phyloP scores from a whole-genome alignment of 2,888 invertebrate species.

The Leptopilina drosophilae region DNA sequence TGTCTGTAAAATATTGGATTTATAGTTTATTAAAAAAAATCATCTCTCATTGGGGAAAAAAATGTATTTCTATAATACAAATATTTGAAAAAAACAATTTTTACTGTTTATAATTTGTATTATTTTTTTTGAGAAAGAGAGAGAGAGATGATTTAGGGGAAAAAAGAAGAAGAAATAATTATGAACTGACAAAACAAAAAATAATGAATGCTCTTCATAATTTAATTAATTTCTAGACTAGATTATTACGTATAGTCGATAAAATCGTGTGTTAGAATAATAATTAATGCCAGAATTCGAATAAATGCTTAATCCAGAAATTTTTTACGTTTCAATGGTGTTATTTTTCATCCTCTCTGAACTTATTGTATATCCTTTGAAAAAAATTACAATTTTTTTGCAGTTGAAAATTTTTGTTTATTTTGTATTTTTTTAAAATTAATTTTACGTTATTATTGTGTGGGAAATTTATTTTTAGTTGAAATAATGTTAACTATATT shows the following conservation, averaged over 20 bases:
- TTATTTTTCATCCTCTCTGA: neutral
- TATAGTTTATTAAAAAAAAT: neutral
- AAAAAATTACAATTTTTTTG: neutral
- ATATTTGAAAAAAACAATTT: neutral
- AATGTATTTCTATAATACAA: neutral
- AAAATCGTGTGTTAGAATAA: slow-evolving; percentile 36
- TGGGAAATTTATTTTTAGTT: too few species aligned
- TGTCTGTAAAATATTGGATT: slow-evolving; percentile 15
- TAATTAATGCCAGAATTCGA: slow-evolving; percentile 34
- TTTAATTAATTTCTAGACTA: slow-evolving; percentile 33
- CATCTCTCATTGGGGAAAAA: neutral
- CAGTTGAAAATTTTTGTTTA: too few species aligned
- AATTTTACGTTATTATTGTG: too few species aligned
- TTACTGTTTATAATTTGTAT: neutral
- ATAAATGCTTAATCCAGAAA: slow-evolving; percentile 33
- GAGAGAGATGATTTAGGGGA: neutral
- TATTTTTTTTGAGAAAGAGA: neutral
- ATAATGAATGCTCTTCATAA: slow-evolving; percentile 7
- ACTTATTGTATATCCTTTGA: neutral
- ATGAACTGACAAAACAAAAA: neutral
- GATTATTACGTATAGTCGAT: slow-evolving; percentile 18
- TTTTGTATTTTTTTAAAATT: too few species aligned
- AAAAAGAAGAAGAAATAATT: neutral
- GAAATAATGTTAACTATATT: too few species aligned
- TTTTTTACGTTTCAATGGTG: neutral